These are phyloP conservation scores for Oikopleura dioica DNA, from an alignment of 23 tunicate genomes.

Conservation along the genomic window DNA sequence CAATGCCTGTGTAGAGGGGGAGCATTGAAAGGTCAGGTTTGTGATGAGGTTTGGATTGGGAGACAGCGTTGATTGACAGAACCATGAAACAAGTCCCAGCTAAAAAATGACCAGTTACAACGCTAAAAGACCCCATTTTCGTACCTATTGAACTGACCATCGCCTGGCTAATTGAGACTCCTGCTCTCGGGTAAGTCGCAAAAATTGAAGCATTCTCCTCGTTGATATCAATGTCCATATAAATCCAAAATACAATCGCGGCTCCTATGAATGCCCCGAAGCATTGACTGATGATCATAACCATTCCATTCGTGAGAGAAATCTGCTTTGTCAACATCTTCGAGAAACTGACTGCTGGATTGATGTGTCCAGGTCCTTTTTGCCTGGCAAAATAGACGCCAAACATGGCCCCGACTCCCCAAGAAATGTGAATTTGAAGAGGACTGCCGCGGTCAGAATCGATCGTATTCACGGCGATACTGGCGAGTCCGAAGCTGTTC, in stretches of 20 bases:
- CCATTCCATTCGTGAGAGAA: neutral
- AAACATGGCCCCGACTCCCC: conserved; percentile 4
- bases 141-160: neutral
- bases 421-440: neutral
- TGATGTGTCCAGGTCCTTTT: neutral
- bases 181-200: neutral
- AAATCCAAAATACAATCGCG: neutral
- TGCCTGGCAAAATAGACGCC: neutral
- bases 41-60: neutral
- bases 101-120: neutral
- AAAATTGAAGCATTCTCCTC: neutral
- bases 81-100: neutral
- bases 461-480: no score
- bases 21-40: neutral
- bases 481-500: no score
- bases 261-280: neutral
- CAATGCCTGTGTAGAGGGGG: neutral
- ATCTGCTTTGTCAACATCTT: neutral
- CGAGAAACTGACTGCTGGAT: neutral
- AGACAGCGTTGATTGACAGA: neutral
- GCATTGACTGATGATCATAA: neutral
- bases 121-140: no score
- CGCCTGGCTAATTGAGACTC: neutral
- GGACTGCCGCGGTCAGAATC: no score
- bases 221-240: neutral